These are phyloP conservation scores for Mythimna albipuncta DNA, from an alignment of 2,888 invertebrate genomes.

Conservation along the genomic window DNA sequence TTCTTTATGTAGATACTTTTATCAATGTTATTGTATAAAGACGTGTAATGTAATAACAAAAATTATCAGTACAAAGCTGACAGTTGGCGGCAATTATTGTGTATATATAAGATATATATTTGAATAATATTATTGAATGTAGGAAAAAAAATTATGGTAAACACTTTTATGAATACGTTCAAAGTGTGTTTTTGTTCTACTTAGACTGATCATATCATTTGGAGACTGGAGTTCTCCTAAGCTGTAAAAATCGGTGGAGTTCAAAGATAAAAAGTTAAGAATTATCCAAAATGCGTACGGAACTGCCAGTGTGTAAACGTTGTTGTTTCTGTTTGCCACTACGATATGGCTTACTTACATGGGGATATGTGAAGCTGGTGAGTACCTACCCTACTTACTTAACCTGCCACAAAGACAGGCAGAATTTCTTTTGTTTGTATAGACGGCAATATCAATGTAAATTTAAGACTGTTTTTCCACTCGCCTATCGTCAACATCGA, in stretches of 20 bases:
- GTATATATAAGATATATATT: neutral
- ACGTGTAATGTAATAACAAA: neutral
- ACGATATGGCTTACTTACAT: slow-evolving; percentile 63
- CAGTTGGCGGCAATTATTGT: slow-evolving; percentile 12
- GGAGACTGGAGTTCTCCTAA: neutral
- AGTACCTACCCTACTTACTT: slow-evolving; percentile 21
- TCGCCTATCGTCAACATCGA: too few species aligned
- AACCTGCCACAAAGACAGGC: neutral
- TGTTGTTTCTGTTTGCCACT: slow-evolving; percentile 68
- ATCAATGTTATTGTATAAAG: too few species aligned
- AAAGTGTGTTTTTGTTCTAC: neutral
- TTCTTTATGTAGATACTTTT: too few species aligned
- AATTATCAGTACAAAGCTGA: slow-evolving; percentile 22
- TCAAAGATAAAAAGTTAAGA: neutral
- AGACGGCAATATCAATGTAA: neutral
- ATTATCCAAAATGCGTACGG: slow-evolving; percentile 57
- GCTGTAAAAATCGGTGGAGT: neutral
- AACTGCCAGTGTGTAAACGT: slow-evolving; percentile 59
- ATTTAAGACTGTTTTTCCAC: too few species aligned
- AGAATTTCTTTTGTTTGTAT: neutral
- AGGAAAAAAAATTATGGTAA: neutral
- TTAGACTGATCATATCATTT: too few species aligned
- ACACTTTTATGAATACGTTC: too few species aligned
- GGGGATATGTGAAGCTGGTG: slow-evolving; percentile 65
- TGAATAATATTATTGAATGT: neutral